Evolutionary conservation across 2,113 vertebrate species (phyloP).

Genomic region (Ceyx margarethae): DNA sequence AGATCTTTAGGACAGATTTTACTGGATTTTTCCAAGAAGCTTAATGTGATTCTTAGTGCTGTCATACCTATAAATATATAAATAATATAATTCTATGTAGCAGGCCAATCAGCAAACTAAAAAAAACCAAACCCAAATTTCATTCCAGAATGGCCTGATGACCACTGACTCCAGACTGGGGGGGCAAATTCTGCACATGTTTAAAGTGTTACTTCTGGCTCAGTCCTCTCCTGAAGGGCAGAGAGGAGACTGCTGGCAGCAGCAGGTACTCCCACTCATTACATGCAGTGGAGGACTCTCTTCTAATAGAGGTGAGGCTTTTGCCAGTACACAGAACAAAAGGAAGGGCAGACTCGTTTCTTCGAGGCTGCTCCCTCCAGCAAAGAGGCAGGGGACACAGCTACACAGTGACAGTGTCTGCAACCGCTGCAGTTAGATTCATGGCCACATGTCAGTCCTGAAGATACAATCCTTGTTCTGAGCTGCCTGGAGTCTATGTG

Average conservation of each 20-base stretch:
- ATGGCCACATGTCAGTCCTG: not conserved
- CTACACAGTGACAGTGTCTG: not conserved
- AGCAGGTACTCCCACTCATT: not conserved
- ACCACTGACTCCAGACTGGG: conserved; percentile 12
- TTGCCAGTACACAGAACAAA: not conserved
- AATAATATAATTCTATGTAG: not conserved
- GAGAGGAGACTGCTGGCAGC: not conserved
- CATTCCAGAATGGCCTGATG: not conserved
- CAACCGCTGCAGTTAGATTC: not conserved
- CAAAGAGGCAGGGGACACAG: not conserved
- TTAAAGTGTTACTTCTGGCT: not conserved
- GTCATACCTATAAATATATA: not conserved
- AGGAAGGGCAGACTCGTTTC: not conserved
- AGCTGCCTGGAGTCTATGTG: conserved; percentile 3
- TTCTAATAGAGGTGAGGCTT: not conserved
- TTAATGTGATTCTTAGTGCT: not conserved
- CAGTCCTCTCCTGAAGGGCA: conserved; percentile 15
- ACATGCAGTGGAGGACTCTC: not conserved
- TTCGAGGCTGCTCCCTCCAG: not conserved
- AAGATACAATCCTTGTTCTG: not conserved
- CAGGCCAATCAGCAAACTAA: not conserved
- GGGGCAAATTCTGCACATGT: conserved; percentile 20
- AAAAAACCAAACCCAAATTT: not conserved
- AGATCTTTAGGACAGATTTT: not conserved
- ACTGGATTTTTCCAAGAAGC: not conserved